Conservation (phyloP, 2,113 vertebrate species). For the Phyllostomus hastatus region DNA sequence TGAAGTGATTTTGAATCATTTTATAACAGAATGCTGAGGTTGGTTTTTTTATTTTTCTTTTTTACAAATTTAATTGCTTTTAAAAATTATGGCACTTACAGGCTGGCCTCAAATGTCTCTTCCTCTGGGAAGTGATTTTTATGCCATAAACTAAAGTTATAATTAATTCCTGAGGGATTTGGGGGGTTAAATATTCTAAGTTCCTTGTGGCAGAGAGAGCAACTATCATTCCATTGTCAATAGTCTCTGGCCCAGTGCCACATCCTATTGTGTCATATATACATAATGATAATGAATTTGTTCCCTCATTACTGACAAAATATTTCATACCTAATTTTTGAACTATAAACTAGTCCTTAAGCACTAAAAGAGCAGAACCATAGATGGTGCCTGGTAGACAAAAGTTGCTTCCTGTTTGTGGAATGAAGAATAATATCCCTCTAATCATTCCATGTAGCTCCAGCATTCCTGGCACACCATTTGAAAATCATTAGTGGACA, state of each 20-base stretch:
- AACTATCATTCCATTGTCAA: not conserved
- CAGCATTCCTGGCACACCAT: not conserved
- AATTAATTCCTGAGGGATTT: not conserved
- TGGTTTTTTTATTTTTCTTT: not conserved
- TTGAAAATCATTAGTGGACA: not conserved
- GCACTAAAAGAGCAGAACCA: not conserved
- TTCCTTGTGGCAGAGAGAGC: not conserved
- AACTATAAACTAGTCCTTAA: not conserved
- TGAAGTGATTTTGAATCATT: not conserved
- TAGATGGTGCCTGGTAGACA: not conserved
- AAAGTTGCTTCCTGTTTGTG: not conserved
- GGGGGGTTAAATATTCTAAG: not conserved
- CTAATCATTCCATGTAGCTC: not conserved
- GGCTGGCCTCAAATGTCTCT: not conserved
- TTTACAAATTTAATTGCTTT: not conserved
- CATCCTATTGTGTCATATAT: not conserved
- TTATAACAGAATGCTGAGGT: not conserved
- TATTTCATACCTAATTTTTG: not conserved
- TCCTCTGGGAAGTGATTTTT: not conserved
- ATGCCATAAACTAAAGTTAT: not conserved
- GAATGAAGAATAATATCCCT: not conserved
- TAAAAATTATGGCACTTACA: not conserved
- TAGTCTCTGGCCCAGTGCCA: not conserved
- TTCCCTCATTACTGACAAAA: not conserved
- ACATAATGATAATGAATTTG: not conserved